Evolutionary conservation across 2,113 vertebrate species (phyloP).

Genomic region (Tachycineta bicolor): DNA sequence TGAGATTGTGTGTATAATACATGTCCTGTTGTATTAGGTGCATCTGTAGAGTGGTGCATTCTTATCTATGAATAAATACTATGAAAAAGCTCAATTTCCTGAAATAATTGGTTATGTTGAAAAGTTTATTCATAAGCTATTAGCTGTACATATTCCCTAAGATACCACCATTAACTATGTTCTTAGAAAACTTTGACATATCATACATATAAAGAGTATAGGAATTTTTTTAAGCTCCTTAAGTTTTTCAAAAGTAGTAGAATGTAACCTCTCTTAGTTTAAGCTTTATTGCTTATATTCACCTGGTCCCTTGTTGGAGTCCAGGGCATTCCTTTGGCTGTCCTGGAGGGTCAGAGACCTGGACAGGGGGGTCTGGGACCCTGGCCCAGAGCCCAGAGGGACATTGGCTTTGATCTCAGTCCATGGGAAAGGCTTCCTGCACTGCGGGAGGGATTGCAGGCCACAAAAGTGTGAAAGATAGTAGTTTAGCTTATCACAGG

Average conservation of each 20-base stretch:
- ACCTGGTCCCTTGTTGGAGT: fast-evolving
- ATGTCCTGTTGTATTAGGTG: neutral
- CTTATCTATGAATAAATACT: neutral
- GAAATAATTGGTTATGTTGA: neutral
- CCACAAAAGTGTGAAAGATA: no score
- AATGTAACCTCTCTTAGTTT: neutral
- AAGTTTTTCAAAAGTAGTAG: neutral
- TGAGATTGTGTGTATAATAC: neutral
- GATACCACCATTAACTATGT: neutral
- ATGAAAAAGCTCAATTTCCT: neutral
- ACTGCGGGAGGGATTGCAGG: no score
- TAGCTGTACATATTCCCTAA: neutral
- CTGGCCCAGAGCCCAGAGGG: no score
- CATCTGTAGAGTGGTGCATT: fast-evolving
- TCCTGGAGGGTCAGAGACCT: no score
- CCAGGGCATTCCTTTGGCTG: no score
- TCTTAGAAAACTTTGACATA: neutral
- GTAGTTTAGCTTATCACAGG: no score
- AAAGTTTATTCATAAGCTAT: neutral
- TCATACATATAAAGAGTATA: neutral
- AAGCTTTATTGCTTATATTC: neutral
- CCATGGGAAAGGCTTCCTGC: no score
- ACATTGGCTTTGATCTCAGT: no score
- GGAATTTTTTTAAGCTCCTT: neutral
- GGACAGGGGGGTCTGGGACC: no score